A percentile compares a stretch with the other conserved stretches of the same genome.
Evolutionary conservation across 1,140 invertebrate species (phyloP).

Genomic region (Reticulitermes speratus): DNA sequence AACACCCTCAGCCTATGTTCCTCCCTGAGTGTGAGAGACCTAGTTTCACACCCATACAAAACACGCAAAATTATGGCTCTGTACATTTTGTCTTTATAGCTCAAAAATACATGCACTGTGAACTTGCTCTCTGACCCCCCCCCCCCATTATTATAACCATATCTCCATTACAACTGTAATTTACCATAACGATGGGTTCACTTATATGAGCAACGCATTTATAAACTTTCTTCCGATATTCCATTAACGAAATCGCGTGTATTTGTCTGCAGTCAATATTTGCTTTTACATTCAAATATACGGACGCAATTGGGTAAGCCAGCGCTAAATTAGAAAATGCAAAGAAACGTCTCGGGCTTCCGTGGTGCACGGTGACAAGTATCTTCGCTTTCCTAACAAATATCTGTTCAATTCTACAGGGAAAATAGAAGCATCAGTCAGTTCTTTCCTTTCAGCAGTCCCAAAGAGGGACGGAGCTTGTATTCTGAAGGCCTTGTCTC

Average conservation of each 20-base stretch:
- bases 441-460: not conserved
- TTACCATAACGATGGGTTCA: too few relatives aligned
- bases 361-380: not conserved
- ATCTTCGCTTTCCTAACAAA: not conserved
- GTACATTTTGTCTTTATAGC: too few relatives aligned
- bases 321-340: not conserved
- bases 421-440: not conserved
- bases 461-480: not conserved
- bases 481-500: not conserved
- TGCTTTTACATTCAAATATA: not conserved
- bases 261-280: not conserved
- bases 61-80: too few relatives aligned
- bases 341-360: not conserved
- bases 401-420: not conserved
- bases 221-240: too few relatives aligned
- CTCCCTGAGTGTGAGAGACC: too few relatives aligned
- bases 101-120: too few relatives aligned
- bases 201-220: too few relatives aligned
- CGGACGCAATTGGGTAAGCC: not conserved
- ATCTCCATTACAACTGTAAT: too few relatives aligned
- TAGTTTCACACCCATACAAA: too few relatives aligned
- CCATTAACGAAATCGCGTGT: not conserved
- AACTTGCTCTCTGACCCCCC: too few relatives aligned
- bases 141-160: too few relatives aligned
- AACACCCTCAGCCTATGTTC: too few relatives aligned